These are phyloP conservation scores for Lagenorhynchus albirostris DNA, from an alignment of 2,113 vertebrate species.

Conservation along the genomic window DNA sequence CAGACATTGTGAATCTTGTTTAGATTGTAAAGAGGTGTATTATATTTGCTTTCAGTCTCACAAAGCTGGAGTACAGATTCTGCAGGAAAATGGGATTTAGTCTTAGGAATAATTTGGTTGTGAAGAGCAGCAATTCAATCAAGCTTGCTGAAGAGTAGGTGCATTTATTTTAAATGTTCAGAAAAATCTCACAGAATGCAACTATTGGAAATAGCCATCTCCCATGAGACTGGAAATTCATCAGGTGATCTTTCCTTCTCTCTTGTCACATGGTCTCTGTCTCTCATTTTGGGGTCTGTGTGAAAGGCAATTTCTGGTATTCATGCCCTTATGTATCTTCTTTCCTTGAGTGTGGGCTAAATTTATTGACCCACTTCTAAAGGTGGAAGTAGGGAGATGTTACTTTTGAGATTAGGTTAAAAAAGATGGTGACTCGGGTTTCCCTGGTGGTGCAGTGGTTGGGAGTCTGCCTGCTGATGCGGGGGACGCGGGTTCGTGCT, in stretches of 20 bases:
- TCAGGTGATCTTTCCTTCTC: background rate
- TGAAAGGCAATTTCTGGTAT: background rate
- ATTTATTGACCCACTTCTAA: background rate
- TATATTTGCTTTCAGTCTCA: background rate
- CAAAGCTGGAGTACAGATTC: background rate
- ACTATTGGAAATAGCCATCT: background rate
- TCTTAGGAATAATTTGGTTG: background rate
- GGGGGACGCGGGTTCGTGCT: too few species aligned
- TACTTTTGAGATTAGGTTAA: background rate
- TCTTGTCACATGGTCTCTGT: background rate
- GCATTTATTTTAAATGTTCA: conserved; percentile 15
- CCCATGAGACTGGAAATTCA: background rate
- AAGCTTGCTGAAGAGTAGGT: background rate
- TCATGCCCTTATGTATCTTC: background rate
- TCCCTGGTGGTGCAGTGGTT: too few species aligned
- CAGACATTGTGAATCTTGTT: background rate
- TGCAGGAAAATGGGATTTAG: background rate
- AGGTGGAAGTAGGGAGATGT: background rate
- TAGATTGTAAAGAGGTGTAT: background rate
- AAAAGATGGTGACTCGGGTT: background rate
- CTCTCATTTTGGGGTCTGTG: background rate
- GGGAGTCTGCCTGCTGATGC: too few species aligned
- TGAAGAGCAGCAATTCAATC: background rate
- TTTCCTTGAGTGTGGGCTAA: background rate
- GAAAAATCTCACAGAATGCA: background rate